Conservation (phyloP, 2,113 vertebrate genomes). For the Xyliphius kryptos region DNA sequence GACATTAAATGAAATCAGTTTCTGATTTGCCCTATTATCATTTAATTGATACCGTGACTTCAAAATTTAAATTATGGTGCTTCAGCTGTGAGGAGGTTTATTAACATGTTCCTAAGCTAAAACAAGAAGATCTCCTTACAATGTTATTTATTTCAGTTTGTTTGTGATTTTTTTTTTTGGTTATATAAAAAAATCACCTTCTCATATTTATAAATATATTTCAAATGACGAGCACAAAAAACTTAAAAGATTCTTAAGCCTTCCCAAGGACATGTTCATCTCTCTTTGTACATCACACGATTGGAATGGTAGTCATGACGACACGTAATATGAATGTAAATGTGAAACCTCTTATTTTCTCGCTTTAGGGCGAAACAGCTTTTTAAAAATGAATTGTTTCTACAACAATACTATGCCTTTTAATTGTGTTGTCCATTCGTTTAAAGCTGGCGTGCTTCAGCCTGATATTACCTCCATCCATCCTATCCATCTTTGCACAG, state of each 20-base stretch:
- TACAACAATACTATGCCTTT: constrained; percentile 3
- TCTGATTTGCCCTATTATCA: too few species aligned
- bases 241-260: constrained; percentile 16
- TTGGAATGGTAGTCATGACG: constrained; percentile 19
- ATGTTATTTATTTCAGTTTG: too few species aligned
- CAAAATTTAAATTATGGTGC: too few species aligned
- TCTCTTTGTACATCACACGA: constrained; percentile 11
- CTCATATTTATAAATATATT: too few species aligned
- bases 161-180: too few species aligned
- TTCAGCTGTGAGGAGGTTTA: too few species aligned
- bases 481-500: constrained; percentile 15
- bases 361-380: too few species aligned
- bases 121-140: too few species aligned
- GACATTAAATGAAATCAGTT: too few species aligned
- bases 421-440: constrained; percentile 11
- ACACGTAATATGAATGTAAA: constrained; percentile 6
- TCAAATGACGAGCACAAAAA: not conserved
- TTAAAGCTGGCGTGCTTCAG: not conserved
- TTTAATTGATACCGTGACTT: too few species aligned
- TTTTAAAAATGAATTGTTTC: constrained; percentile 11
- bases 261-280: constrained; percentile 7
- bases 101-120: too few species aligned
- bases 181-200: too few species aligned
- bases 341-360: not conserved
- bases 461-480: constrained; percentile 17